Percentiles rank a stretch among this genome's conserved stretches.
Evolutionary conservation across 2,888 invertebrate species (phyloP).

Genomic region (Synergus umbraculus): DNA sequence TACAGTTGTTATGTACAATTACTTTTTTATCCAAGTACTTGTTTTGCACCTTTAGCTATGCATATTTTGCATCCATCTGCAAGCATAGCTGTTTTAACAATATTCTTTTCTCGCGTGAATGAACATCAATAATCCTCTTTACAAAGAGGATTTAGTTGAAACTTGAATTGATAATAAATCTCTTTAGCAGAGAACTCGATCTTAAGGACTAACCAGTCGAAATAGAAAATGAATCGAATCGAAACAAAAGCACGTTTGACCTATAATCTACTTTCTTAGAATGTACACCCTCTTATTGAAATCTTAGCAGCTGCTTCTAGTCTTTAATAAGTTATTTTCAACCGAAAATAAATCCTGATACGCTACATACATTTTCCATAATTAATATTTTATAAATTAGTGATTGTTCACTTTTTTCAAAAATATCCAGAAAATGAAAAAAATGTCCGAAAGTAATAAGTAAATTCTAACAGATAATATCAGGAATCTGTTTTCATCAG

Average conservation of each 20-base stretch:
- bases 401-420: no score
- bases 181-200: neutral
- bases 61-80: neutral
- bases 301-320: neutral
- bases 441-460: no score
- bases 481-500: no score
- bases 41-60: conserved; percentile 5
- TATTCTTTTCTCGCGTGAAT: neutral
- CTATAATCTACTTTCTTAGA: conserved; percentile 2
- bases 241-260: neutral
- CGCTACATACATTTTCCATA: neutral
- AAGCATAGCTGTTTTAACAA: neutral
- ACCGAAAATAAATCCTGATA: neutral
- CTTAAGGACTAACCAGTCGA: neutral
- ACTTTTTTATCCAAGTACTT: neutral
- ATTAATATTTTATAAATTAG: no score
- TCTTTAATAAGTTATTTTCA: neutral
- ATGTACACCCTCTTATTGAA: neutral
- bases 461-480: no score
- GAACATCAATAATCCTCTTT: neutral
- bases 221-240: neutral
- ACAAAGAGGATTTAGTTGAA: neutral
- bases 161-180: conserved; percentile 1
- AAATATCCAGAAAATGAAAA: no score
- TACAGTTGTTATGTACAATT: conserved; percentile 6